Conservation (phyloP, 2,888 invertebrate genomes). For the Diabrotica balteata region DNA sequence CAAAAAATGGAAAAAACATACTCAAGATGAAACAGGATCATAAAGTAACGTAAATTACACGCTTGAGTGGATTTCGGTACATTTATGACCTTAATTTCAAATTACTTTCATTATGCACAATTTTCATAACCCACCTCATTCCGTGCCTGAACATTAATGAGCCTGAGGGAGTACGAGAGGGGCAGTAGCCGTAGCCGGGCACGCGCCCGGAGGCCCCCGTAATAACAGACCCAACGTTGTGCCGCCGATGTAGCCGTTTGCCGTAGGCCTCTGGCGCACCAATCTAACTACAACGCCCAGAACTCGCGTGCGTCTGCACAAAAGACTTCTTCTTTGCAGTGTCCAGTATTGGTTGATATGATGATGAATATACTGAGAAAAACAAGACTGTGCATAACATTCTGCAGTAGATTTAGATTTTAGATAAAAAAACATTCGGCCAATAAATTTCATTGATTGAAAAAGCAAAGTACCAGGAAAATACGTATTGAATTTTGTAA, state of each 20-base stretch:
- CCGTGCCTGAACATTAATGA: constrained; percentile 19
- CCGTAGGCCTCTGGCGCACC: constrained; percentile 36
- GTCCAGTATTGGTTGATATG: constrained; percentile 1
- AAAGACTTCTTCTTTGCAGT: constrained; percentile 11
- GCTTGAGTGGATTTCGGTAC: background rate
- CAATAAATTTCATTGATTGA: too few relatives aligned
- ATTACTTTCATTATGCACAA: constrained; percentile 3
- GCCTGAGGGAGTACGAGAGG: constrained; percentile 45
- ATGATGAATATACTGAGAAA: constrained; percentile 8
- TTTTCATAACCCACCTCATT: constrained; percentile 15
- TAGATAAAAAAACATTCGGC: too few relatives aligned
- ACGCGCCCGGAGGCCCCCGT: constrained; percentile 50
- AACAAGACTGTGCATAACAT: background rate
- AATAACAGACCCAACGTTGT: constrained; percentile 43
- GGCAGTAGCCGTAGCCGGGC: constrained; percentile 52
- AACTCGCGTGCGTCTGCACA: constrained; percentile 32
- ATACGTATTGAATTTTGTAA: too few relatives aligned
- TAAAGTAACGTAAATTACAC: background rate
- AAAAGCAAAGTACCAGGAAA: too few relatives aligned
- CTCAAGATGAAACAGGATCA: too few relatives aligned
- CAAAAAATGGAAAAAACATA: too few relatives aligned
- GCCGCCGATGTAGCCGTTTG: constrained; percentile 39
- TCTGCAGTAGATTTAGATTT: too few relatives aligned
- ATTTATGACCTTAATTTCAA: background rate
- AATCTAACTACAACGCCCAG: constrained; percentile 30